These are phyloP conservation scores for Abramis brama DNA, from an alignment of 2,113 vertebrate species.

Conservation along the genomic window DNA sequence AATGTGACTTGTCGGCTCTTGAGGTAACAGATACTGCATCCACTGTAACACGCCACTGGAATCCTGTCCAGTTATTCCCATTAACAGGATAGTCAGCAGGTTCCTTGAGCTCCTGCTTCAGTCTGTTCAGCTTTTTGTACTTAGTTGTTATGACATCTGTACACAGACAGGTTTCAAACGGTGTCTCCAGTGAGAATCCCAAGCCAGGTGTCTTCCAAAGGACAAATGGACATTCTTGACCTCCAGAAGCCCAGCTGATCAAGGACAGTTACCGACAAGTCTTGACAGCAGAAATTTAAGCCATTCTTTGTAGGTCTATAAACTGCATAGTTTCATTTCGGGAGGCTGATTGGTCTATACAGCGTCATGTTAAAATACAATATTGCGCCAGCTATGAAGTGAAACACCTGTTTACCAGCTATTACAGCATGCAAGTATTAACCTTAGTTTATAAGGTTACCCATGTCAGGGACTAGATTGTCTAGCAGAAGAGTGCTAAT, in stretches of 20 bases:
- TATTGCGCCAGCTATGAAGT: neutral
- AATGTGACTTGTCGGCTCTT: conserved; percentile 11
- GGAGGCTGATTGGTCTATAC: neutral
- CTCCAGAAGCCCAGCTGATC: conserved; percentile 3
- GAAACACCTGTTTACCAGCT: neutral
- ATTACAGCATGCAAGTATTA: neutral
- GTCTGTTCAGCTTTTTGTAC: neutral
- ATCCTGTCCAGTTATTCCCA: neutral
- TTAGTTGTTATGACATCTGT: neutral
- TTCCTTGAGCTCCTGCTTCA: neutral
- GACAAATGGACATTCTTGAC: conserved; percentile 40
- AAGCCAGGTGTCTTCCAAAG: conserved; percentile 23
- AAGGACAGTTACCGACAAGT: neutral
- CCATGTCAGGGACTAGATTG: neutral
- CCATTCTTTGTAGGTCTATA: neutral
- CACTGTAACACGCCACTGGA: neutral
- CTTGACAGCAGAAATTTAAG: neutral
- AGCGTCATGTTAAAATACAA: neutral
- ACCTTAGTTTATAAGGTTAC: neutral
- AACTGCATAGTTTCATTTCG: neutral
- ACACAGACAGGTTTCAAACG: conserved; percentile 17
- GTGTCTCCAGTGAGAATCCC: conserved; percentile 14
- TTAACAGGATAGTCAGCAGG: neutral
- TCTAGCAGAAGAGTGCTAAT: neutral
- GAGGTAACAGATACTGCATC: conserved; percentile 5